Conservation (phyloP, 1,140 invertebrate species). For the Formica selysi region DNA sequence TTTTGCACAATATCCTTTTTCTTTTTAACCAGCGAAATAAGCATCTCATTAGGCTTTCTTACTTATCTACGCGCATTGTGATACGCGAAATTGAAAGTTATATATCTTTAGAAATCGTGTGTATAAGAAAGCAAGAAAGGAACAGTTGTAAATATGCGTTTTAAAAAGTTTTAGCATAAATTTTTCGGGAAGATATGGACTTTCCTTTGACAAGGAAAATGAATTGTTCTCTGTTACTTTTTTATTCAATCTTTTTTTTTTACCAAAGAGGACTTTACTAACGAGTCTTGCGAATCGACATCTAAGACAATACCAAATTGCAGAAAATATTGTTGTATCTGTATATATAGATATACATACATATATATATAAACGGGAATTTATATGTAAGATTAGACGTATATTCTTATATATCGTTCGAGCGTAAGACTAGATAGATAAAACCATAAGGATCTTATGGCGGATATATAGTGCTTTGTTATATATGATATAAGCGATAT, state of each 20-base stretch:
- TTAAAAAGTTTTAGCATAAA: slow-evolving; percentile 1
- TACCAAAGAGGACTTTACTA: slow-evolving; percentile 29
- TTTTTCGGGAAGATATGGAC: neutral
- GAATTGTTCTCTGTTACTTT: slow-evolving; percentile 11
- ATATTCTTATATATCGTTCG: neutral
- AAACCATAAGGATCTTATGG: neutral
- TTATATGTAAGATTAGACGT: no score
- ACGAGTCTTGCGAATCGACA: neutral
- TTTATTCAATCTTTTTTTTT: slow-evolving; percentile 31
- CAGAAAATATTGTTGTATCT: slow-evolving; percentile 29
- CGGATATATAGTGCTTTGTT: slow-evolving; percentile 4
- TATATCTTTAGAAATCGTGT: slow-evolving; percentile 8
- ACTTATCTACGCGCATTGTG: slow-evolving; percentile 20
- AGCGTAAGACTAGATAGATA: neutral
- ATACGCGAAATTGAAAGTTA: slow-evolving; percentile 35
- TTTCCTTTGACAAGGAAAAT: neutral
- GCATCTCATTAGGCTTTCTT: neutral
- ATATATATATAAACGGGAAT: neutral
- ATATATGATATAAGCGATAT: neutral
- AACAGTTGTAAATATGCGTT: slow-evolving; percentile 20
- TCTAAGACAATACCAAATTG: slow-evolving; percentile 37
- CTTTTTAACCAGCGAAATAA: neutral
- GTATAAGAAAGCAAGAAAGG: slow-evolving; percentile 4
- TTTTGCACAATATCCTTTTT: neutral
- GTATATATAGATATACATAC: neutral